phyloP scores from a whole-genome alignment of 2,797 vertebrate genomes.

The Nothura maculosa region DNA sequence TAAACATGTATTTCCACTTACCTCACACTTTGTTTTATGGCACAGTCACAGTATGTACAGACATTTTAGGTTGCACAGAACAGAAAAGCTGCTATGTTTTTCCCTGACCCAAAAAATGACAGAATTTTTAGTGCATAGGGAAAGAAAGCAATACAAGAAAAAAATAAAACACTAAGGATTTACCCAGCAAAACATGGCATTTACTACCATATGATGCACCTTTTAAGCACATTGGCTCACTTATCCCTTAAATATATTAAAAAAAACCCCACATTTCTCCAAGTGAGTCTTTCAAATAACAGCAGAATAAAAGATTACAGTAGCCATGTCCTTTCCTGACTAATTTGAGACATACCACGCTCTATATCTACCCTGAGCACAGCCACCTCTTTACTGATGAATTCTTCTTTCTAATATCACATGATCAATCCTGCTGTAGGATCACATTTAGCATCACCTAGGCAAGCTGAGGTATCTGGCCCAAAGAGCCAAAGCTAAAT shows the following conservation, averaged over 20 bases:
- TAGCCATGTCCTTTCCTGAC: neutral
- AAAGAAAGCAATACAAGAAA: neutral
- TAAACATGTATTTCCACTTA: neutral
- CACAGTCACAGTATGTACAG: neutral
- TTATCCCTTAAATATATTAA: neutral
- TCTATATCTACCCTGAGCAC: neutral
- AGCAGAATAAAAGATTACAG: neutral
- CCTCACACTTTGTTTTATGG: neutral
- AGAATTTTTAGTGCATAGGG: neutral
- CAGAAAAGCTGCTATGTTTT: neutral
- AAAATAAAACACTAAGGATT: neutral
- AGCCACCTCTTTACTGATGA: neutral
- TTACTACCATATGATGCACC: neutral
- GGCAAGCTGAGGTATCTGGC: neutral
- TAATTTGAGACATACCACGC: neutral
- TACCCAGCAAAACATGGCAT: neutral
- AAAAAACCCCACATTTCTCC: neutral
- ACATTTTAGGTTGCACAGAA: neutral
- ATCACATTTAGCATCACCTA: neutral
- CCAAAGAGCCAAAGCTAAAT: neutral
- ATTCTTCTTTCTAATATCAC: neutral
- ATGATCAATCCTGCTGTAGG: neutral
- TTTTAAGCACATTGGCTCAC: neutral
- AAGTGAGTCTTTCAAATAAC: neutral
- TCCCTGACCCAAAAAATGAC: neutral